phyloP scores from a whole-genome alignment of 2,888 invertebrate species.

The Caenorhabditis imperialis region DNA sequence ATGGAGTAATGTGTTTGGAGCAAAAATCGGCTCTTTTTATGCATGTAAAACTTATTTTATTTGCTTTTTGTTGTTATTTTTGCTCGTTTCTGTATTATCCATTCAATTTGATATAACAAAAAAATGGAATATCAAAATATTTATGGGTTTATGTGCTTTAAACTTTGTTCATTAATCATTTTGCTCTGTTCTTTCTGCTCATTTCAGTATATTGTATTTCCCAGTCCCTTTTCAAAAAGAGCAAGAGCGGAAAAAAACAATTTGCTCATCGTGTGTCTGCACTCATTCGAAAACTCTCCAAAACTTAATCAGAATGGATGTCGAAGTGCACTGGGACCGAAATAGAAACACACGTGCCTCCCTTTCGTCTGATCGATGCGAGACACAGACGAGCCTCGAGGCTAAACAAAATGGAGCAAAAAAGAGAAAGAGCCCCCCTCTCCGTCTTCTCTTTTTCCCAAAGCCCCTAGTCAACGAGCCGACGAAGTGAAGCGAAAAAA shows the following conservation, averaged over 20 bases:
- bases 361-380: slow-evolving; percentile 14
- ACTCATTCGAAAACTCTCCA: background rate
- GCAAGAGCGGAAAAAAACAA: background rate
- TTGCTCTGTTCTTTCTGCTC: background rate
- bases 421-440: slow-evolving; percentile 1
- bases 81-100: no score
- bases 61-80: no score
- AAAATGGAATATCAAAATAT: no score
- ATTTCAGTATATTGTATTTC: no score
- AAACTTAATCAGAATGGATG: slow-evolving; percentile 40
- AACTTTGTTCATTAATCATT: no score
- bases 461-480: slow-evolving; percentile 10
- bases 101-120: no score
- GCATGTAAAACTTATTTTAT: no score
- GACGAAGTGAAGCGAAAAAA: slow-evolving; percentile 30
- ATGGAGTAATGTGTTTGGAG: background rate
- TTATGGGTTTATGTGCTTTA: no score
- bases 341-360: slow-evolving; percentile 8
- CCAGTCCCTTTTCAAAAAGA: no score
- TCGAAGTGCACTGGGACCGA: slow-evolving; percentile 11
- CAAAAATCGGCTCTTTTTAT: no score
- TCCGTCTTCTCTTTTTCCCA: slow-evolving; percentile 13
- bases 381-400: no score
- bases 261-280: background rate
- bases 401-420: background rate